A percentile compares a stretch with the other conserved stretches of the same genome.
Evolutionary conservation across 2,888 invertebrate species (phyloP).

Genomic region (Seira sanloemensis): DNA sequence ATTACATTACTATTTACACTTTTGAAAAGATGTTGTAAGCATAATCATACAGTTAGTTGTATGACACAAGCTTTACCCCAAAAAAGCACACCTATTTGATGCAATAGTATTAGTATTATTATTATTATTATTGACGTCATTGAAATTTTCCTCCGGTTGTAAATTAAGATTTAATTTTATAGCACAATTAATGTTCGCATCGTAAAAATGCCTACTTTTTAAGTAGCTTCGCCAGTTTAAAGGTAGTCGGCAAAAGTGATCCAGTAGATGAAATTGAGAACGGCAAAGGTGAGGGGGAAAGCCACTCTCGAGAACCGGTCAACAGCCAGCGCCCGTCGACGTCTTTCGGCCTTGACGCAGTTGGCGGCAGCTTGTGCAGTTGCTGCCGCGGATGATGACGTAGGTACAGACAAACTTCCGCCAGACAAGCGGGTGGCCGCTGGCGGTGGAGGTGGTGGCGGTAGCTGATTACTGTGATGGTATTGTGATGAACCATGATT

Average conservation of each 20-base stretch:
- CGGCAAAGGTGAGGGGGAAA: constrained; percentile 83
- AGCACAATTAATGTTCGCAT: too few species aligned
- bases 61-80: too few species aligned
- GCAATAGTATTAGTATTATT: too few species aligned
- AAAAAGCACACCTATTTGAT: too few species aligned
- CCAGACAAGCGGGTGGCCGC: not conserved
- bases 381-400: constrained; percentile 78
- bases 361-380: constrained; percentile 72
- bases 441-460: constrained; percentile 53
- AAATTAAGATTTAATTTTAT: too few species aligned
- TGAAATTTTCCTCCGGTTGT: too few species aligned
- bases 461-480: constrained; percentile 43
- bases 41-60: too few species aligned
- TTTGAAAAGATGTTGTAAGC: too few species aligned
- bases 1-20: too few species aligned
- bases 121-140: too few species aligned
- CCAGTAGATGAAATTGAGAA: constrained; percentile 84
- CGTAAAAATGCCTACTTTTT: too few species aligned
- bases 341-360: constrained; percentile 61
- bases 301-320: constrained; percentile 84
- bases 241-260: constrained; percentile 83
- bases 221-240: too few species aligned
- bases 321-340: constrained; percentile 78
- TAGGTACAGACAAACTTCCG: constrained; percentile 66
- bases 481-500: constrained; percentile 27